Conservation (phyloP, 2,888 invertebrate species). For the Meteorus cinctellus region DNA sequence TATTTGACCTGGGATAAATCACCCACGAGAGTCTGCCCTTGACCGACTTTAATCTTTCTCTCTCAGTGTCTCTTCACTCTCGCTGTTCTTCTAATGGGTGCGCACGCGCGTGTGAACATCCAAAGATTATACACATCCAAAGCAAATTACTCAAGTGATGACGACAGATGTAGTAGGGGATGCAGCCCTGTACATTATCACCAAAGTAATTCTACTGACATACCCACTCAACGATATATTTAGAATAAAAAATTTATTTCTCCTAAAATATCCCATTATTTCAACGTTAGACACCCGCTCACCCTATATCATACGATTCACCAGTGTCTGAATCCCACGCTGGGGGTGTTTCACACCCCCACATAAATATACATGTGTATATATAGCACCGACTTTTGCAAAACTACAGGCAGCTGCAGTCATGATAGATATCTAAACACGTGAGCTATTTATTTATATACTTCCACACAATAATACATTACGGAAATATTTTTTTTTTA, state of each 20-base stretch:
- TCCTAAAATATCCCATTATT: background rate
- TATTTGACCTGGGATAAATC: slow-evolving; percentile 11
- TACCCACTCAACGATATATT: background rate
- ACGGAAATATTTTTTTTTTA: too few species aligned
- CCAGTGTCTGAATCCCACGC: background rate
- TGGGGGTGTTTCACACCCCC: slow-evolving; percentile 9
- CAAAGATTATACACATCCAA: background rate
- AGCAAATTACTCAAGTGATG: background rate
- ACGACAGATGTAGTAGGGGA: background rate
- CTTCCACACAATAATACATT: too few species aligned
- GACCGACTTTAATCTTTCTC: slow-evolving; percentile 21
- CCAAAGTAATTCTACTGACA: background rate
- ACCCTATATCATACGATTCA: background rate
- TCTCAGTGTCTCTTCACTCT: background rate
- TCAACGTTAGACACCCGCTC: background rate
- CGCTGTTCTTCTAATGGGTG: background rate
- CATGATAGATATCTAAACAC: background rate
- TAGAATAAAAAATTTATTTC: slow-evolving; percentile 1
- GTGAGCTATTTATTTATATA: background rate
- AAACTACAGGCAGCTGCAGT: background rate
- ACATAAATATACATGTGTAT: background rate
- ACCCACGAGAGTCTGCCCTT: slow-evolving; percentile 19
- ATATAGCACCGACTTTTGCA: background rate
- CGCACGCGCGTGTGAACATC: background rate
- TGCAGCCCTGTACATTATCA: background rate